A percentile compares a stretch with the other conserved stretches of the same genome.
Evolutionary conservation across 2,797 vertebrate genomes (phyloP).

Genomic region (Catharus ustulatus): DNA sequence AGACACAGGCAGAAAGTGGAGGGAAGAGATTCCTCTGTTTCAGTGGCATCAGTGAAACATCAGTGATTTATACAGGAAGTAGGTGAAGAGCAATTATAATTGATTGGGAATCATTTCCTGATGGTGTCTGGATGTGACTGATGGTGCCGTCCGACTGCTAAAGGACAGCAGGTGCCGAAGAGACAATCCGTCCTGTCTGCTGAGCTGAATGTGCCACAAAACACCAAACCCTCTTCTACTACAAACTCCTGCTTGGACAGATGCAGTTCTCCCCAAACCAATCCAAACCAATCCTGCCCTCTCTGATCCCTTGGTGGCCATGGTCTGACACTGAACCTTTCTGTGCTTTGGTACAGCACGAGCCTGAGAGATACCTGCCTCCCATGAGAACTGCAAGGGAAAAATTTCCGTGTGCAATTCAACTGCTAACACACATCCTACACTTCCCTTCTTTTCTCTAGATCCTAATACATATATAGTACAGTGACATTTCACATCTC

Average conservation of each 20-base stretch:
- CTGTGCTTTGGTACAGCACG: accelerated
- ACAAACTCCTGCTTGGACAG: background rate
- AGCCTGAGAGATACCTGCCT: background rate
- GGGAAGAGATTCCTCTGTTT: conserved; percentile 15
- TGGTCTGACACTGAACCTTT: background rate
- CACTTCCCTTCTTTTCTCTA: background rate
- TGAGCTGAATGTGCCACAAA: conserved; percentile 4
- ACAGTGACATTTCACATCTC: conserved; percentile 10
- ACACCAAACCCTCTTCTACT: background rate
- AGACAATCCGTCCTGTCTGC: background rate
- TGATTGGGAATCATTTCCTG: conserved; percentile 75
- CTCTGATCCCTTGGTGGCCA: background rate
- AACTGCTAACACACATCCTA: background rate
- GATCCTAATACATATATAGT: conserved; percentile 8
- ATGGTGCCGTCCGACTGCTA: conserved; percentile 47
- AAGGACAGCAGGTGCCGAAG: conserved; percentile 42
- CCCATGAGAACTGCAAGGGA: background rate
- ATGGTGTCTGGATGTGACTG: conserved; percentile 61
- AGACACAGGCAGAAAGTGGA: conserved; percentile 26
- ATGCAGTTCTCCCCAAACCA: background rate
- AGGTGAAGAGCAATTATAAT: conserved; percentile 75
- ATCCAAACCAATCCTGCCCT: background rate
- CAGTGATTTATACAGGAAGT: conserved; percentile 71
- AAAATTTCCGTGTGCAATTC: background rate
- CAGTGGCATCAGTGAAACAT: conserved; percentile 51